Evolutionary conservation across 2,888 invertebrate genomes (phyloP).

Genomic region (Griposia aprilina): DNA sequence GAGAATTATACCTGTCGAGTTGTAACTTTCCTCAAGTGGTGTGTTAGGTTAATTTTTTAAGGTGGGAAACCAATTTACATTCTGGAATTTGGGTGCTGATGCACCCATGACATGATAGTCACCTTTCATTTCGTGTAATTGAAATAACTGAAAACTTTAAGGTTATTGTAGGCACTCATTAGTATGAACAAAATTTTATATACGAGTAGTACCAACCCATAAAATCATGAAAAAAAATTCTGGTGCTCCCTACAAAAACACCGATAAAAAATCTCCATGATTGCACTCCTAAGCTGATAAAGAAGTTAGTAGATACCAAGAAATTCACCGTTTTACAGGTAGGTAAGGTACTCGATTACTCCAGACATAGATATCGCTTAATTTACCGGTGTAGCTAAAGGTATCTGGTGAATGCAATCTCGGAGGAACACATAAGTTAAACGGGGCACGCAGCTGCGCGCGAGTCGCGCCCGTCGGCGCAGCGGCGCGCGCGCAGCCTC

Average conservation of each 20-base stretch:
- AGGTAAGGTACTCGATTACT: constrained; percentile 37
- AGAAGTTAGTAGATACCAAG: neutral
- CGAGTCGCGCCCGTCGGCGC: constrained; percentile 67
- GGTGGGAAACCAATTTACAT: neutral
- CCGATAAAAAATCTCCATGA: neutral
- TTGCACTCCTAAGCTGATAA: neutral
- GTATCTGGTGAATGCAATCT: constrained; percentile 67
- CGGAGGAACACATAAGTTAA: constrained; percentile 67
- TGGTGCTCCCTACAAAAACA: neutral
- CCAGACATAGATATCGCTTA: constrained; percentile 63
- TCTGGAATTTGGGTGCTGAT: neutral
- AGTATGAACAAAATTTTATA: too few relatives aligned
- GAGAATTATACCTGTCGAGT: neutral
- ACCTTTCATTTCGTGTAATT: neutral
- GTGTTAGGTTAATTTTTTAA: neutral
- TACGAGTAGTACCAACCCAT: neutral
- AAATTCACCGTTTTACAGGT: constrained; percentile 24
- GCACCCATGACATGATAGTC: too few relatives aligned
- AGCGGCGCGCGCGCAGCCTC: constrained; percentile 70
- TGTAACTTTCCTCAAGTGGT: neutral
- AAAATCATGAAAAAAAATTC: neutral
- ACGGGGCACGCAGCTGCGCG: constrained; percentile 76
- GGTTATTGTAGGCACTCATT: neutral
- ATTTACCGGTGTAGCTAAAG: constrained; percentile 61
- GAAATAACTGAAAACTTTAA: neutral